Conservation (phyloP, 2,113 vertebrate genomes). For the Festucalex cinctus region DNA sequence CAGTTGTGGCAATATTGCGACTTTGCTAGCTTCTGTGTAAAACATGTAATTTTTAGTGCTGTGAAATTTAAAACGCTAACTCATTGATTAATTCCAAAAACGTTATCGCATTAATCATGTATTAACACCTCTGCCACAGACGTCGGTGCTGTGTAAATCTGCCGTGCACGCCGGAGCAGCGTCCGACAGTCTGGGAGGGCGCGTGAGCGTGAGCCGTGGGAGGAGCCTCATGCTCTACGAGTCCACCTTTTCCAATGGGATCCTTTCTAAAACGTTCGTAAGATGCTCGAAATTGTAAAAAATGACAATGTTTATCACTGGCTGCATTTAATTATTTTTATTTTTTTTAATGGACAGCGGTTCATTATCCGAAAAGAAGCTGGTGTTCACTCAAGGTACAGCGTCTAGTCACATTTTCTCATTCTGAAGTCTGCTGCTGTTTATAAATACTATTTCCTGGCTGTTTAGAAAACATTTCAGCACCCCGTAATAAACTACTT, state of each 20-base stretch:
- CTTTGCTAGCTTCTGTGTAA: too few species aligned
- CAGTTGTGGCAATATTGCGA: too few species aligned
- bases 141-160: slow-evolving; percentile 83
- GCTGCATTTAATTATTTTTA: neutral
- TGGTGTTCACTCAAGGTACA: slow-evolving; percentile 79
- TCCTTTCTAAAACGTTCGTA: slow-evolving; percentile 79
- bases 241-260: slow-evolving; percentile 78
- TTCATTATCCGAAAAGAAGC: slow-evolving; percentile 82
- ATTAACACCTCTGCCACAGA: slow-evolving; percentile 61
- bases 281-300: neutral
- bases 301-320: neutral
- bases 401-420: neutral
- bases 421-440: slow-evolving; percentile 3
- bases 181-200: slow-evolving; percentile 75
- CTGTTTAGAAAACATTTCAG: neutral
- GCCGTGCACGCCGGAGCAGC: slow-evolving; percentile 79
- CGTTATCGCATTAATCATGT: too few species aligned
- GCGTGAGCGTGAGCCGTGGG: slow-evolving; percentile 66
- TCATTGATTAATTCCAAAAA: too few species aligned
- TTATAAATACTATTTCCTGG: neutral
- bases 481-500: slow-evolving; percentile 2
- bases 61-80: too few species aligned
- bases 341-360: slow-evolving; percentile 68
- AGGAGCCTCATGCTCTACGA: slow-evolving; percentile 82
- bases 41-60: too few species aligned